Conservation (phyloP, 2,888 invertebrate genomes). For the Drosophila neotestacea region DNA sequence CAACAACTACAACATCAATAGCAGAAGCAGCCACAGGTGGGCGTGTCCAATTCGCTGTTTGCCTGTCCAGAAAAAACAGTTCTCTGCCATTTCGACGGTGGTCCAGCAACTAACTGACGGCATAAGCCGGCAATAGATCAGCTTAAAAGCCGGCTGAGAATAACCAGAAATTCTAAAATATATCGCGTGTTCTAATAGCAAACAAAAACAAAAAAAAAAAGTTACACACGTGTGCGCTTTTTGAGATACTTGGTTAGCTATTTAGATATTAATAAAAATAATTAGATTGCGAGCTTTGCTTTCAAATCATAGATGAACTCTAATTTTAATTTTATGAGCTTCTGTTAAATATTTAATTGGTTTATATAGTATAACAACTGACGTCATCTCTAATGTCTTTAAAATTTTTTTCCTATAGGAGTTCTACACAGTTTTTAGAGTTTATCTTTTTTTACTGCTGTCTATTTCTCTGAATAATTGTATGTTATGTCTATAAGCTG, state of each 20-base stretch:
- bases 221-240: constrained; percentile 3
- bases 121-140: constrained; percentile 58
- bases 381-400: background rate
- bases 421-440: too few relatives aligned
- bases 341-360: background rate
- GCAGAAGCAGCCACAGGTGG: constrained; percentile 66
- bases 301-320: background rate
- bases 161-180: background rate
- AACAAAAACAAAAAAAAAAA: background rate
- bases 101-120: constrained; percentile 31
- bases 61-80: constrained; percentile 53
- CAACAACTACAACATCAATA: constrained; percentile 13
- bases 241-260: background rate
- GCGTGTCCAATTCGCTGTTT: constrained; percentile 62
- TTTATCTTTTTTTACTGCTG: too few relatives aligned
- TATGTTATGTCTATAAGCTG: too few relatives aligned
- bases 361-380: background rate
- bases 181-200: constrained; percentile 23
- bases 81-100: constrained; percentile 26
- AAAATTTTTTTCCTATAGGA: too few relatives aligned
- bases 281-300: background rate
- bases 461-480: too few relatives aligned
- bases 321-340: background rate
- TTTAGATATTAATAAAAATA: background rate
- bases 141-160: constrained; percentile 15